These are phyloP conservation scores for Drosophila melanosoma DNA, from an alignment of 2,888 invertebrate genomes.

Conservation along the genomic window DNA sequence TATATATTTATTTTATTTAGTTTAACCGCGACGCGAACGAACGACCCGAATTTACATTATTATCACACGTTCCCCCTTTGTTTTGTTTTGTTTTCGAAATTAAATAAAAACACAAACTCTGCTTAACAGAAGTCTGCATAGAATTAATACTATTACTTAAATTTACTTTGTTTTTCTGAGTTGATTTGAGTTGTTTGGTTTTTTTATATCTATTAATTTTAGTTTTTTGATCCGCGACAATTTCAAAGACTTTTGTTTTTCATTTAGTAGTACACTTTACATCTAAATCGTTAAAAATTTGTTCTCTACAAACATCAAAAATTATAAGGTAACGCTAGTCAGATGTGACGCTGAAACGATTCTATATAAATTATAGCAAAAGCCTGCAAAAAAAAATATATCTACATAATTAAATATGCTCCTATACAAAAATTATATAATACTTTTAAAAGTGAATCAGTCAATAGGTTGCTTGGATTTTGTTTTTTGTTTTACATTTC, in stretches of 20 bases:
- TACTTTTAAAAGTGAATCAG: slow-evolving; percentile 76
- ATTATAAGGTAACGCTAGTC: slow-evolving; percentile 42
- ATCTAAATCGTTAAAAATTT: slow-evolving; percentile 76
- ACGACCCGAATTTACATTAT: slow-evolving; percentile 80
- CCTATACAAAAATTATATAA: slow-evolving; percentile 76
- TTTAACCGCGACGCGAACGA: slow-evolving; percentile 82
- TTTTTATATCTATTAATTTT: slow-evolving; percentile 10
- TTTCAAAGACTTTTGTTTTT: slow-evolving; percentile 75
- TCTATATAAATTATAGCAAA: slow-evolving; percentile 36
- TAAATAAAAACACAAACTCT: slow-evolving; percentile 58
- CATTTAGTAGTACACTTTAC: slow-evolving; percentile 69
- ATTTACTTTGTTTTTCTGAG: slow-evolving; percentile 58
- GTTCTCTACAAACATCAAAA: slow-evolving; percentile 63
- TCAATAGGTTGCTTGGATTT: slow-evolving; percentile 70
- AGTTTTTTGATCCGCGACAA: slow-evolving; percentile 70
- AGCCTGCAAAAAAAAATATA: slow-evolving; percentile 25
- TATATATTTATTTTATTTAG: slow-evolving; percentile 24
- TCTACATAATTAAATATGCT: slow-evolving; percentile 46
- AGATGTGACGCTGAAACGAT: slow-evolving; percentile 15
- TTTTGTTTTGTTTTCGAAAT: slow-evolving; percentile 48
- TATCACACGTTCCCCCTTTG: slow-evolving; percentile 83
- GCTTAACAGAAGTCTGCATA: slow-evolving; percentile 50
- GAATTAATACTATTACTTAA: slow-evolving; percentile 75
- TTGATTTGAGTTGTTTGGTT: slow-evolving; percentile 45
- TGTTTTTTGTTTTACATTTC: slow-evolving; percentile 28